These are phyloP conservation scores for Hemibagrus wyckioides DNA, from an alignment of 2,113 vertebrate species.

Conservation along the genomic window DNA sequence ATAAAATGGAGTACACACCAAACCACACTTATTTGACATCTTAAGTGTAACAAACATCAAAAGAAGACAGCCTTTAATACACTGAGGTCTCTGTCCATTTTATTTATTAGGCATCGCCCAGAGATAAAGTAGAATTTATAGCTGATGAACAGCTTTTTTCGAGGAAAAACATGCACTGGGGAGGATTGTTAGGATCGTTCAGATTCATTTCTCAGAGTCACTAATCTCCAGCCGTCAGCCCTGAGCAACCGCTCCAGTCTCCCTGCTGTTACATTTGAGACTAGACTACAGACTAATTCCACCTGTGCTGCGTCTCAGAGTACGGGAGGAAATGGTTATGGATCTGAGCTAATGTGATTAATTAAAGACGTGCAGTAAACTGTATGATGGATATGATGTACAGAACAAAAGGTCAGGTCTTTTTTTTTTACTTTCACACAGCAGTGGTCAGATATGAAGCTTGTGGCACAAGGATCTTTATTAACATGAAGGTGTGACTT, in stretches of 20 bases:
- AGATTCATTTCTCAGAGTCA: neutral
- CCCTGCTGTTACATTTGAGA: neutral
- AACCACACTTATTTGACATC: neutral
- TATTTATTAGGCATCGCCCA: neutral
- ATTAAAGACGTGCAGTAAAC: neutral
- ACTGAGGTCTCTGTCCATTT: neutral
- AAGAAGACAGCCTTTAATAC: neutral
- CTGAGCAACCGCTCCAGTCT: neutral
- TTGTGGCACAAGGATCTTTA: neutral
- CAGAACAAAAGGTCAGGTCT: too few relatives aligned
- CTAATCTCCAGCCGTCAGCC: neutral
- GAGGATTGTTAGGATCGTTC: neutral
- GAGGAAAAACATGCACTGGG: neutral
- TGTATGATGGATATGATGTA: neutral
- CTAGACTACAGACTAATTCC: too few relatives aligned
- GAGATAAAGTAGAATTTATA: constrained; percentile 7
- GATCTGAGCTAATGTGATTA: neutral
- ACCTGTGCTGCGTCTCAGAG: neutral
- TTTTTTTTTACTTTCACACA: neutral
- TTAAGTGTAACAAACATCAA: neutral
- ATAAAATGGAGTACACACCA: neutral
- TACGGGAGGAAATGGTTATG: neutral
- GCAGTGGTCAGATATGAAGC: neutral
- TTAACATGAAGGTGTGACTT: neutral
- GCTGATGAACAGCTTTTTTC: neutral